Percentiles rank a stretch among this genome's conserved stretches.
Evolutionary conservation across 2,888 invertebrate species (phyloP).

Genomic region (Tubiluchus corallicola): DNA sequence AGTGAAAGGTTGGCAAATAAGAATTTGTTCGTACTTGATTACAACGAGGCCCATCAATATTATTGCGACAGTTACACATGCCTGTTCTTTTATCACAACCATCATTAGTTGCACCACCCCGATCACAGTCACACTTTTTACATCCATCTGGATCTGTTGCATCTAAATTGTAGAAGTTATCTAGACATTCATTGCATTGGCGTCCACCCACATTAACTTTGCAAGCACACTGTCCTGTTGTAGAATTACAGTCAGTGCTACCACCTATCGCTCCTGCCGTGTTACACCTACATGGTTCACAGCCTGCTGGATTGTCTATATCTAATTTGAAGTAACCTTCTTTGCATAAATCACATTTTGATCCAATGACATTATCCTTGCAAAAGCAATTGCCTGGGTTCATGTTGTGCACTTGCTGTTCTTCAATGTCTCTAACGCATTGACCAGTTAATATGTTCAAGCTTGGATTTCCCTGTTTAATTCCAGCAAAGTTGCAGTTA

Average conservation of each 20-base stretch:
- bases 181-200: conserved; percentile 26
- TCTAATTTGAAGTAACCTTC: conserved; percentile 71
- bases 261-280: neutral
- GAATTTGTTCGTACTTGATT: conserved; percentile 15
- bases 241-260: conserved; percentile 22
- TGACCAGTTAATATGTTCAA: neutral
- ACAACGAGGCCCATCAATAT: conserved; percentile 23
- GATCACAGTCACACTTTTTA: conserved; percentile 12
- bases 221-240: conserved; percentile 31
- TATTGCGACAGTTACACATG: conserved; percentile 23
- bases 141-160: conserved; percentile 21
- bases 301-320: conserved; percentile 24
- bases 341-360: conserved; percentile 62
- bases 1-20: neutral
- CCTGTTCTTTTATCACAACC: conserved; percentile 24
- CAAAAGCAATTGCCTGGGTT: conserved; percentile 24
- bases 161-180: conserved; percentile 23
- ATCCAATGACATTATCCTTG: conserved; percentile 60
- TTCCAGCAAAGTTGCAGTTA: conserved; percentile 43
- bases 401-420: neutral
- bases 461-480: conserved; percentile 39
- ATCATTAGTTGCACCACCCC: conserved; percentile 16
- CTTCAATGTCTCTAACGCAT: neutral
- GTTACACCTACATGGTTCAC: neutral
- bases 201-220: conserved; percentile 29